Conservation (phyloP, 2,888 invertebrate genomes). For the Steinernema hermaphroditum region DNA sequence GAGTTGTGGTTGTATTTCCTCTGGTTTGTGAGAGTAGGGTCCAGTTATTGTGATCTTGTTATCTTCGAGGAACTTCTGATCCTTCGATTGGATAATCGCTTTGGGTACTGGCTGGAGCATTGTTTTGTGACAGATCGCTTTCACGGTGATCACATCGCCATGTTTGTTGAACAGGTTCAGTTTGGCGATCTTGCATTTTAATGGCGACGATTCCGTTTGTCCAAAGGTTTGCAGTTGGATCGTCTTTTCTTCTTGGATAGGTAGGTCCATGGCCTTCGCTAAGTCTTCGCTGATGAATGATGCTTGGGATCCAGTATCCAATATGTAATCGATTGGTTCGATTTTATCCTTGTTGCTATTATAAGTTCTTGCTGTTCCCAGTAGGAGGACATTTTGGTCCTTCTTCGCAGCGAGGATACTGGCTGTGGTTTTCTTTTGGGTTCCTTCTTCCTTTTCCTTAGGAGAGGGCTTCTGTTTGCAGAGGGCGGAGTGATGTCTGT, state of each 20-base stretch:
- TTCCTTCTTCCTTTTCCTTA: neutral
- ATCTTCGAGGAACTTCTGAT: neutral
- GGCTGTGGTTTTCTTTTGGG: neutral
- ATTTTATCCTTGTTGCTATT: neutral
- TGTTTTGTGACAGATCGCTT: neutral
- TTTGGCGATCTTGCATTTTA: neutral
- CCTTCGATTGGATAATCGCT: neutral
- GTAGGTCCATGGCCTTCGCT: neutral
- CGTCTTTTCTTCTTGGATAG: neutral
- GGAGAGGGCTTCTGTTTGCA: neutral
- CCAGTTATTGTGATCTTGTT: neutral
- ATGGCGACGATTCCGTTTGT: neutral
- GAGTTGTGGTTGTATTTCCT: neutral
- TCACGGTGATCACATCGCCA: neutral
- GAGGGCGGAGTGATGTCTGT: neutral
- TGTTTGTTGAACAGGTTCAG: neutral
- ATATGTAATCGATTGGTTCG: neutral
- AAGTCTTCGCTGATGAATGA: neutral
- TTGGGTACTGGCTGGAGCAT: neutral
- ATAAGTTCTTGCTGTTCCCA: neutral
- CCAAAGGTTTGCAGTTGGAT: neutral
- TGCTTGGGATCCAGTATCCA: neutral
- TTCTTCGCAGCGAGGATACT: neutral
- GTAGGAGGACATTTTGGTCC: neutral
- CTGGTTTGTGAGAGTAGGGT: neutral